A percentile compares a stretch with the other conserved stretches of the same genome.
phyloP scores from a whole-genome alignment of 2,113 vertebrate genomes.

The Syrmaticus mikado region DNA sequence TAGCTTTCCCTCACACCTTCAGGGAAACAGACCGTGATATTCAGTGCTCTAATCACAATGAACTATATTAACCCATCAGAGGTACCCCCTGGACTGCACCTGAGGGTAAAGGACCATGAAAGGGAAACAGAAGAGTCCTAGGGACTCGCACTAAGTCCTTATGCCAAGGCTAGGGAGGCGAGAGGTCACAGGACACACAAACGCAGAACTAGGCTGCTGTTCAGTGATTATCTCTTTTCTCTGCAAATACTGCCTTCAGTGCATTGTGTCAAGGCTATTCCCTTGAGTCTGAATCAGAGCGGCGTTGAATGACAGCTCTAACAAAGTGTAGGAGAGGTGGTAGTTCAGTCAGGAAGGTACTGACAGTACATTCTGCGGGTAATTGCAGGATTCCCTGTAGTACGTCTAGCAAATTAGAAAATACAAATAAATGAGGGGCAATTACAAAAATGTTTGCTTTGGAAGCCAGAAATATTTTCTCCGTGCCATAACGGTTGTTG shows the following conservation, averaged over 20 bases:
- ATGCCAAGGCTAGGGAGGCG: conserved; percentile 44
- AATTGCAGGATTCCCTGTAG: conserved; percentile 69
- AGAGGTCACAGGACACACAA: conserved; percentile 55
- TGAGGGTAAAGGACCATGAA: conserved; percentile 9
- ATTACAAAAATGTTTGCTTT: conserved; percentile 62
- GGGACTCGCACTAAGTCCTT: conserved; percentile 29
- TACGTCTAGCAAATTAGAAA: conserved; percentile 67
- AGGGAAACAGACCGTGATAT: neutral
- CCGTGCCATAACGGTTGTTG: neutral
- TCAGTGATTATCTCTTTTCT: conserved; percentile 55
- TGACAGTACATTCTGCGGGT: conserved; percentile 54
- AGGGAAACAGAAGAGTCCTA: conserved; percentile 4
- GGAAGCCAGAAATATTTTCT: conserved; percentile 52
- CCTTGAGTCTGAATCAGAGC: conserved; percentile 65
- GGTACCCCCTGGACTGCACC: conserved; percentile 6
- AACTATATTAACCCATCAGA: conserved; percentile 29
- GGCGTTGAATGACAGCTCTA: conserved; percentile 61
- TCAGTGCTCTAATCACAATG: neutral
- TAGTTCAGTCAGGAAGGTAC: conserved; percentile 61
- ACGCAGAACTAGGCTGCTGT: conserved; percentile 7
- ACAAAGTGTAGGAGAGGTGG: conserved; percentile 67
- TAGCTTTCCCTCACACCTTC: neutral
- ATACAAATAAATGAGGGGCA: conserved; percentile 60
- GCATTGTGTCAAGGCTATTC: conserved; percentile 71
- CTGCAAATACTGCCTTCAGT: conserved; percentile 64